Evolutionary conservation across 2,797 vertebrate genomes (phyloP).

Genomic region (Galagoides demidoff): DNA sequence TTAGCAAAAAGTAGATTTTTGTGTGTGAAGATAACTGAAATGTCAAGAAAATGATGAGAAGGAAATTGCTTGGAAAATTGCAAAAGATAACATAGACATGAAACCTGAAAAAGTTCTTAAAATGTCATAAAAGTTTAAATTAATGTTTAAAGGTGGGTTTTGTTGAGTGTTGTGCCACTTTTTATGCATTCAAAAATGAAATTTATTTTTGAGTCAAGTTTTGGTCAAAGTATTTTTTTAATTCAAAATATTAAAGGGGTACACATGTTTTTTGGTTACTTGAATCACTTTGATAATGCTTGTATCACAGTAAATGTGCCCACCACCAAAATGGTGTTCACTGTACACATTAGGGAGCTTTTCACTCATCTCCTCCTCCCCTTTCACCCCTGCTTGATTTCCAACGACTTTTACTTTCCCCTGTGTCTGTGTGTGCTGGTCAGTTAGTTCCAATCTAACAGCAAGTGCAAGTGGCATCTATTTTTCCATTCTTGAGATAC

Average conservation of each 20-base stretch:
- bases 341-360: neutral
- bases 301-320: neutral
- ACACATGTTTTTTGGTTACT: neutral
- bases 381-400: neutral
- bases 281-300: neutral
- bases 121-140: constrained; percentile 49
- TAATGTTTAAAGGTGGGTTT: neutral
- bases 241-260: neutral
- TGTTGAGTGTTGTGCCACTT: neutral
- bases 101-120: neutral
- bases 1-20: neutral
- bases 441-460: neutral
- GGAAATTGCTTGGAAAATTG: constrained; percentile 61
- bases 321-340: neutral
- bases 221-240: neutral
- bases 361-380: neutral
- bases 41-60: constrained; percentile 60
- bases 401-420: neutral
- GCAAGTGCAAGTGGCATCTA: neutral
- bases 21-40: neutral
- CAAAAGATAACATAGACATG: neutral
- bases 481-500: neutral
- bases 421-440: neutral
- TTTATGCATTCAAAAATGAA: neutral
- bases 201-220: neutral